These are phyloP conservation scores for Ochropacha duplaris DNA, from an alignment of 2,888 invertebrate genomes.

Conservation along the genomic window DNA sequence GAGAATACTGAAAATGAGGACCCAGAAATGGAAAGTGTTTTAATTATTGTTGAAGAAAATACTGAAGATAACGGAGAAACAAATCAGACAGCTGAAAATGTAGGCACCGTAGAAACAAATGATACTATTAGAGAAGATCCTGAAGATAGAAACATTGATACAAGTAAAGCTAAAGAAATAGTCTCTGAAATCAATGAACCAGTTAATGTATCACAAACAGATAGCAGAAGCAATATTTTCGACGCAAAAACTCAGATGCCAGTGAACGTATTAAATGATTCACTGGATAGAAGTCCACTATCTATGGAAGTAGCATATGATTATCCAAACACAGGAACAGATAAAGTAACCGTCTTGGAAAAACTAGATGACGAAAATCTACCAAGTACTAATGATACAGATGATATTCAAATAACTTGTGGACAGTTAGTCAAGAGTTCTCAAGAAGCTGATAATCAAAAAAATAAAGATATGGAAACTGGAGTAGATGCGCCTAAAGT, in stretches of 20 bases:
- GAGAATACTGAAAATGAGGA: constrained; percentile 8
- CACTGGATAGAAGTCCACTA: constrained; percentile 43
- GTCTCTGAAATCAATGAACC: constrained; percentile 2
- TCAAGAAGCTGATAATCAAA: constrained; percentile 44
- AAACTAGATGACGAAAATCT: constrained; percentile 64
- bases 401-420: constrained; percentile 71
- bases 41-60: constrained; percentile 14
- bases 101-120: constrained; percentile 7
- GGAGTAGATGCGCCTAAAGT: constrained; percentile 33
- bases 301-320: constrained; percentile 66
- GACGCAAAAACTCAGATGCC: constrained; percentile 59
- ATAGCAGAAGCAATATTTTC: constrained; percentile 36
- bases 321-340: constrained; percentile 41
- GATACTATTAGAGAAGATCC: no score
- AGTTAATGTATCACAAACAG: not conserved
- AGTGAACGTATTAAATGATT: constrained; percentile 36
- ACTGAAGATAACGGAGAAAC: constrained; percentile 19
- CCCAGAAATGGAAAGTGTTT: not conserved
- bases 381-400: constrained; percentile 68
- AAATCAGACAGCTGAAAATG: not conserved
- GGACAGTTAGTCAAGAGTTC: constrained; percentile 58
- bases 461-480: constrained; percentile 22
- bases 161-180: constrained; percentile 9
- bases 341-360: constrained; percentile 51
- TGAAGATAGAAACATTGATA: not conserved